Base-by-base conservation (phyloP, 64 coral and sea anemone genomes). In the Montipora efflorescens region DNA sequence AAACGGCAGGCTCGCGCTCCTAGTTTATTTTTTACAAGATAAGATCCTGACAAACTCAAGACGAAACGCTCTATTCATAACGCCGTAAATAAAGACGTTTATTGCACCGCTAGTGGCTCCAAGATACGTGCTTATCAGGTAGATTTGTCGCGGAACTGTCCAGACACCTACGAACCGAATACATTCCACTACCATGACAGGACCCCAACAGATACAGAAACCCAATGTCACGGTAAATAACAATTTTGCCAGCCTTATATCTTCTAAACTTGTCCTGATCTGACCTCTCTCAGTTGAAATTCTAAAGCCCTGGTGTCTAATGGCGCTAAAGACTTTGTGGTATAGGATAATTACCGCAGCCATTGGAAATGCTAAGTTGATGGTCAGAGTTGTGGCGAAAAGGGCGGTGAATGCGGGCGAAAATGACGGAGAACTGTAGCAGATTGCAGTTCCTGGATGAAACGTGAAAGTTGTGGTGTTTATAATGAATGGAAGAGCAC, bases 31-130 rank as follows among this genome's bases (percentile, higher is more conserved):
- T 55, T 88, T 95, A 68, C 67, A 91, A 25, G 48, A 82, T 5
- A 95, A 81, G 45, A 89, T 93, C 73, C 88, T 93, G 43, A 57
- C n/a, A 87, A 96, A 96, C 72, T 96, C 94, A 11, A 20, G 22
- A 4, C 90, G 78, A 84, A 96, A 96, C 0, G 85, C 23, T 50
- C 90, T 67, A 77, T 91, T 95, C 94, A 95, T 95, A 4, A 82
- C 90, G 25, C 81, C 94, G 72, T 95, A 95, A 52, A 95, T 95
- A 5, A 95, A 87, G 1, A 90, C 89, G 46, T 95, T 95, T 2
- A 95, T 86, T 18, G 84, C 90, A 46, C 94, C 87, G 67, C 94
- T 91, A 2, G 87, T 52, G 2, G 90, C 84, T 55, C 89, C 76
- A 67, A 91, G 87, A 25, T 91, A 91, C 22, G 87, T 67, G 19